Percentiles rank a stretch among this genome's conserved stretches.
phyloP scores from a whole-genome alignment of 1,140 invertebrate genomes.

The Conus ventricosus region DNA sequence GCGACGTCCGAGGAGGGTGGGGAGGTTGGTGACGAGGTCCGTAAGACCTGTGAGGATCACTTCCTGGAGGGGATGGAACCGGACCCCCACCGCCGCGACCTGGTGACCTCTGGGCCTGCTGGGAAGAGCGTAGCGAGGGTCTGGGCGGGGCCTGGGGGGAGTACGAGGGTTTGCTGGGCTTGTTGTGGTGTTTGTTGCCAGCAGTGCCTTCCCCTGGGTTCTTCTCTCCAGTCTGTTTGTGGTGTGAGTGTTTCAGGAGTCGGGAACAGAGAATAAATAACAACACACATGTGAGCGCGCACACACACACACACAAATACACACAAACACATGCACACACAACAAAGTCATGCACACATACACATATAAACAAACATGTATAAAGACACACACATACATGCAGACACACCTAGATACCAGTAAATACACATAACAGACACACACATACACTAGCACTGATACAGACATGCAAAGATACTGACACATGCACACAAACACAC shows the following conservation, averaged over 20 bases:
- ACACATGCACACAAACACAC: too few relatives aligned
- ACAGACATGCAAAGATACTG: too few relatives aligned
- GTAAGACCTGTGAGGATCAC: slow-evolving; percentile 44
- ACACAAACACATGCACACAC: too few relatives aligned
- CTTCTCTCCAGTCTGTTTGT: not conserved
- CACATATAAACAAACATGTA: too few relatives aligned
- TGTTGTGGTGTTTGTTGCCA: not conserved
- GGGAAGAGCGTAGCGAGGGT: slow-evolving; percentile 18
- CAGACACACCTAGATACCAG: too few relatives aligned
- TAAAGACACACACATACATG: too few relatives aligned
- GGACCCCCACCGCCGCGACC: slow-evolving; percentile 19
- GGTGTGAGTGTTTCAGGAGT: not conserved
- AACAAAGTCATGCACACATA: too few relatives aligned
- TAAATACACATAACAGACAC: too few relatives aligned
- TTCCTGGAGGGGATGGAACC: slow-evolving; percentile 42
- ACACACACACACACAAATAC: too few relatives aligned
- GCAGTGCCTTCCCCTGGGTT: not conserved
- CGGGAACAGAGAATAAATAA: not conserved
- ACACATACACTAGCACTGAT: too few relatives aligned
- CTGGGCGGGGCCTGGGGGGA: slow-evolving; percentile 38
- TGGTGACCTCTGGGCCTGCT: slow-evolving; percentile 31
- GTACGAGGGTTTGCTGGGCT: not conserved
- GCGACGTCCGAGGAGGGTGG: slow-evolving; percentile 43
- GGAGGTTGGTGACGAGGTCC: slow-evolving; percentile 49
- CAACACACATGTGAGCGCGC: too few relatives aligned